A percentile compares a stretch with the other conserved stretches of the same genome.
phyloP scores from a whole-genome alignment of 2,888 invertebrate genomes.

The Trachelus troglodyta region DNA sequence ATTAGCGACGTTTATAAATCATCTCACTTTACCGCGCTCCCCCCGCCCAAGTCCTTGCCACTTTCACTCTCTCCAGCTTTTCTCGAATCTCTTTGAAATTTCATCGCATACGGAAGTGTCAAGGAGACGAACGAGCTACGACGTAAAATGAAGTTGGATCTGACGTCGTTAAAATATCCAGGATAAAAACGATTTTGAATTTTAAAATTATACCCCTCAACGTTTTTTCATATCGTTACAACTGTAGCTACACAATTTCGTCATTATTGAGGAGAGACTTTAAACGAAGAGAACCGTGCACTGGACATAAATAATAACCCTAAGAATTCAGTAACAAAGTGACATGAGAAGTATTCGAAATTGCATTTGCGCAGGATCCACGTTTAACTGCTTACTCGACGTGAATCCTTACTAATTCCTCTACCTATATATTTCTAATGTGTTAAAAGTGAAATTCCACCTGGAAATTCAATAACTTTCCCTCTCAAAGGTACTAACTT shows the following conservation, averaged over 20 bases:
- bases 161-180: background rate
- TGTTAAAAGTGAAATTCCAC: background rate
- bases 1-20: slow-evolving; percentile 24
- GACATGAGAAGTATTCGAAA: background rate
- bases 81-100: background rate
- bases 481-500: background rate
- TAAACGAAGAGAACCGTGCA: background rate
- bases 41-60: background rate
- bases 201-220: background rate
- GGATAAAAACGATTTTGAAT: background rate
- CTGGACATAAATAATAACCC: background rate
- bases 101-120: background rate
- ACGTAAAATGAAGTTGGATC: background rate
- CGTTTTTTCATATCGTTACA: background rate
- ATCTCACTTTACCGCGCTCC: background rate
- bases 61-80: background rate
- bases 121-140: background rate
- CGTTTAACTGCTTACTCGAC: background rate
- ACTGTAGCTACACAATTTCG: background rate
- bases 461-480: background rate
- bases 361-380: background rate
- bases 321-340: background rate
- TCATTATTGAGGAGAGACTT: background rate
- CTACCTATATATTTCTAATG: background rate
- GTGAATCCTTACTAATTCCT: background rate